Base-by-base conservation (phyloP, 2,888 invertebrate species). In the Xestoiulus laeticollis region DNA sequence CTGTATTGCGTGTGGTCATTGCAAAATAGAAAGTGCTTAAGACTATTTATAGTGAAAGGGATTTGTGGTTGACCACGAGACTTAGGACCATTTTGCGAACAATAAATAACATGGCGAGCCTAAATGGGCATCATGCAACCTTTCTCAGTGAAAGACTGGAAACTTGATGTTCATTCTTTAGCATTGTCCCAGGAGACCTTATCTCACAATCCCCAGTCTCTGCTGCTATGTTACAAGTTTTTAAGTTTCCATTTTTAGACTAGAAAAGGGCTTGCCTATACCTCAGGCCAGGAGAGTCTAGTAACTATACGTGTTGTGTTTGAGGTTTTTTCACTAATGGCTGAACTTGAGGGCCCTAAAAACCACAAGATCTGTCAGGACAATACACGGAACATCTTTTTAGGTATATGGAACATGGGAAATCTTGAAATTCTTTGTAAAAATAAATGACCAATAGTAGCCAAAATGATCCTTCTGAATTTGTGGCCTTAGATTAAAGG, bases 1-100 rank as follows among this genome's bases (percentile, higher is more conserved):
- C 26, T 32, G 78, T n/a, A 68, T 26, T 4, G 59, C 68, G 78
- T 78, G 78, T 78, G 78, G 78, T 78, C 78, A 78, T 16, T 78
- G 30, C 30, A 16, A 78, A 12, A 32, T 14, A 2, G 30, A 78
- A 78, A 78, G 78, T 78, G 78, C 78, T 78, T 30, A 30, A 30
- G 78, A 78, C 78, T 78, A 78, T 78, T 78, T 78, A 78, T 78
- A 78, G 78, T 78, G 78, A 14, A 32, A 30, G 30, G 78, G 14
- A 78, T 78, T 78, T 78, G 30, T 16, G 78, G 78, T 78, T 78
- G 14, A 78, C 78, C 78, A 16, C 16, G 14, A 78, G 30, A 30
- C 78, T 78, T 78, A 16, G 30, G 30, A 78, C 78, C 78, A 78
- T 78, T 78, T 32, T 78, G 14, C 30, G 78, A 26, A 30, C 78